phyloP scores from a whole-genome alignment of 1,140 invertebrate genomes.

The Rhopalosiphum padi region DNA sequence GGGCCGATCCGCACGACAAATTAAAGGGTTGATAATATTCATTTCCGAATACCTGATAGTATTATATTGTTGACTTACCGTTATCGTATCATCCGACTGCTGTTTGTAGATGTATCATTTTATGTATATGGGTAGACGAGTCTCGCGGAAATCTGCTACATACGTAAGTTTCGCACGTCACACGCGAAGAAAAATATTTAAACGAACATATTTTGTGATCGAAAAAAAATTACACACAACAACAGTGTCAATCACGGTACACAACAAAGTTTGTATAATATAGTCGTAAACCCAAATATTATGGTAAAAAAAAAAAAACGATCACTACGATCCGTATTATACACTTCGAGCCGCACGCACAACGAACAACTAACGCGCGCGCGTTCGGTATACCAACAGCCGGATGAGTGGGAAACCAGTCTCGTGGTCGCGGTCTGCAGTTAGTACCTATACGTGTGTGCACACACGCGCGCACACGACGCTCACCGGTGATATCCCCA shows the following conservation, averaged over 20 bases:
- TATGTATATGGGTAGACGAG: slow-evolving; percentile 2
- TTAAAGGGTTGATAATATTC: neutral
- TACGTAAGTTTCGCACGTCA: neutral
- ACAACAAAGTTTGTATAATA: neutral
- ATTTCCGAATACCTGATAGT: neutral
- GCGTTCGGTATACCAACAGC: neutral
- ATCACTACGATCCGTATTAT: neutral
- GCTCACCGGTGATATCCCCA: slow-evolving; percentile 26
- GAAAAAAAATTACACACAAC: neutral
- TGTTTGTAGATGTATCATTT: neutral
- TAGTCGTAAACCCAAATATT: neutral
- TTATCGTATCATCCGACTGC: neutral
- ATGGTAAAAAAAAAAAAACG: neutral
- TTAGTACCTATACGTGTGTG: neutral
- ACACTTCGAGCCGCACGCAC: neutral
- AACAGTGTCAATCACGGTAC: neutral
- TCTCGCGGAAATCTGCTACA: neutral
- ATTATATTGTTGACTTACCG: neutral
- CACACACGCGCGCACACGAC: neutral
- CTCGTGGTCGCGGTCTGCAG: slow-evolving; percentile 1
- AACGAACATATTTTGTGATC: neutral
- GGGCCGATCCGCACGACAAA: neutral
- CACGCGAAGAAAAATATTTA: neutral
- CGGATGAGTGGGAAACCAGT: slow-evolving; percentile 48
- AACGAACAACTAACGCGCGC: neutral